phyloP scores from a whole-genome alignment of 2,797 vertebrate genomes.

The Eospalax fontanierii region DNA sequence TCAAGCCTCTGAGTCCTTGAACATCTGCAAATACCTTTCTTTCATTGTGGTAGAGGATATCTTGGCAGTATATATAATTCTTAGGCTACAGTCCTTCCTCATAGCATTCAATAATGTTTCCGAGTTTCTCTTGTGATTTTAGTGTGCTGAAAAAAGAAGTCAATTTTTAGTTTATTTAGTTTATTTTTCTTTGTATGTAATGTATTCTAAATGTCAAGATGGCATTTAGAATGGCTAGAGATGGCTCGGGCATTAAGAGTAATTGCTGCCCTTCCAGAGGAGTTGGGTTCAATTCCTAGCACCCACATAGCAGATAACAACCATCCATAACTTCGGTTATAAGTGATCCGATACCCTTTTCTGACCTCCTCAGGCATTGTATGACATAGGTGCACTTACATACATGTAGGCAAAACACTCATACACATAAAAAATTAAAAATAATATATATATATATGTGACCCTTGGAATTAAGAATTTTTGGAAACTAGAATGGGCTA shows the following conservation, averaged over 20 bases:
- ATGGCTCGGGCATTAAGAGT: no score
- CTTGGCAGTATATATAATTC: neutral
- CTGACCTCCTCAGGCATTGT: no score
- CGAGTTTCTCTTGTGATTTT: neutral
- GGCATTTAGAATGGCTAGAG: no score
- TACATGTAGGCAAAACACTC: neutral
- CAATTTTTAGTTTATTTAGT: conserved; percentile 17
- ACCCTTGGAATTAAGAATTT: neutral
- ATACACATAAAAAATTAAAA: no score
- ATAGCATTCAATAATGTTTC: neutral
- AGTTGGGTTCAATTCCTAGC: no score
- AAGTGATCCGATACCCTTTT: no score
- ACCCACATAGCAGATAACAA: no score
- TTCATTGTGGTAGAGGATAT: neutral
- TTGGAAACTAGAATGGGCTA: neutral
- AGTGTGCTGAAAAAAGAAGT: neutral
- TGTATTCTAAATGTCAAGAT: neutral
- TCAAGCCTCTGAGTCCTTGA: neutral
- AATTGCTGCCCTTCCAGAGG: no score
- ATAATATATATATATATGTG: neutral
- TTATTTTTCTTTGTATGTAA: neutral
- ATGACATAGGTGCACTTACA: no score
- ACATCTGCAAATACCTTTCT: neutral
- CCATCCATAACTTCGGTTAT: no score
- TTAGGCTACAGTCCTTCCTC: neutral